Percentiles rank a stretch among this genome's conserved stretches.
phyloP scores from a whole-genome alignment of 2,113 vertebrate genomes.

The Bufo gargarizans region DNA sequence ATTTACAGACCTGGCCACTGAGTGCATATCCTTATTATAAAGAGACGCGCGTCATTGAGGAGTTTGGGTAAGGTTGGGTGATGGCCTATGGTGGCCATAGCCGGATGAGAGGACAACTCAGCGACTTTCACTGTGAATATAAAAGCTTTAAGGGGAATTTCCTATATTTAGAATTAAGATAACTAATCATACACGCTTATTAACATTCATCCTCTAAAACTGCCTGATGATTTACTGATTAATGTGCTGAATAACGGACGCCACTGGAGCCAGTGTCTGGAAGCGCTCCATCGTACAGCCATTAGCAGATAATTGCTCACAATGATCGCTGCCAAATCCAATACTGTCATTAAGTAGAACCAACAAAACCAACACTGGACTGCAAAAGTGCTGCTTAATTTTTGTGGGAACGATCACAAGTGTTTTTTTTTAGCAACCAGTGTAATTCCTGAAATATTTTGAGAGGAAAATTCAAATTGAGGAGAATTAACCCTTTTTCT shows the following conservation, averaged over 20 bases:
- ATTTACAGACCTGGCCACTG: too few species aligned
- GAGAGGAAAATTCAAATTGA: background rate
- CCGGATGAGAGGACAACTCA: too few species aligned
- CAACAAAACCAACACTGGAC: background rate
- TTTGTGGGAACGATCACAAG: background rate
- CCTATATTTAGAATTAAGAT: background rate
- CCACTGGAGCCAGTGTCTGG: background rate
- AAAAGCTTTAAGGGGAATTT: background rate
- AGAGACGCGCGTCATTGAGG: too few species aligned
- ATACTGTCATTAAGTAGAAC: background rate
- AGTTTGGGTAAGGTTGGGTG: too few species aligned
- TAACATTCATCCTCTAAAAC: too few species aligned
- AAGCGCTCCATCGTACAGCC: background rate
- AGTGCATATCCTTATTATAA: too few species aligned
- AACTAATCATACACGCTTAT: too few species aligned
- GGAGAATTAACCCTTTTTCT: too few species aligned
- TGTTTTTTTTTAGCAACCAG: background rate
- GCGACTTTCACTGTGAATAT: too few species aligned
- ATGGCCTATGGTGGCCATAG: too few species aligned
- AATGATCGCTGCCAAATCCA: background rate
- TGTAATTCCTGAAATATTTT: background rate
- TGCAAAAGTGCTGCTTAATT: background rate
- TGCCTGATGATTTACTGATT: too few species aligned
- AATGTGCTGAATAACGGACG: background rate
- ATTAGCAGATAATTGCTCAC: background rate